A percentile compares a stretch with the other conserved stretches of the same genome.
phyloP scores from a whole-genome alignment of 2,113 vertebrate species.

The Trachemys scripta region DNA sequence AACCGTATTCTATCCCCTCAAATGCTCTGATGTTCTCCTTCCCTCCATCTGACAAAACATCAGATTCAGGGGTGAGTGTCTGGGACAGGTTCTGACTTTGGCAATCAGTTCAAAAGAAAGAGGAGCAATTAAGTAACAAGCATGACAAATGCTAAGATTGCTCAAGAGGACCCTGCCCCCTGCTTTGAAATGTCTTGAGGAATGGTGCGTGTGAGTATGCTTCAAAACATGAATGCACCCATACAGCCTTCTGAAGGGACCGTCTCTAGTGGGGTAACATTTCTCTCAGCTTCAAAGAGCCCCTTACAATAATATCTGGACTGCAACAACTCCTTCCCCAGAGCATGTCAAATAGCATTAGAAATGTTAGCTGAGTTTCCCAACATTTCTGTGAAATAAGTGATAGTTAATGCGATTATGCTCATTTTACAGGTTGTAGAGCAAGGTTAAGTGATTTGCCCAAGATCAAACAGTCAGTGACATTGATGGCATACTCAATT shows the following conservation, averaged over 20 bases:
- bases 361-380: constrained; percentile 29
- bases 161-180: constrained; percentile 41
- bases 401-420: constrained; percentile 1
- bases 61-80: neutral
- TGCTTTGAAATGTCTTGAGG: constrained; percentile 17
- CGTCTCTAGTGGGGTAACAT: fast-evolving
- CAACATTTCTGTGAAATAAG: neutral
- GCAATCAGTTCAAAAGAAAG: constrained; percentile 58
- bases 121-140: neutral
- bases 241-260: neutral
- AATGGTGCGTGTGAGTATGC: neutral
- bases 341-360: neutral
- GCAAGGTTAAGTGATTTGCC: neutral
- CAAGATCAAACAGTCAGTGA: neutral
- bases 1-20: neutral
- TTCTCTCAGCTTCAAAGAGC: constrained; percentile 35
- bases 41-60: constrained; percentile 28
- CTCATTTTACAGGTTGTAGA: neutral
- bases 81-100: constrained; percentile 63
- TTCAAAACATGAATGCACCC: neutral
- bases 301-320: neutral
- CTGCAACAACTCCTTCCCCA: neutral
- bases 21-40: constrained; percentile 53
- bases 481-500: neutral
- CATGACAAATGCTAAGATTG: neutral